Evolutionary conservation across 2,113 vertebrate species (phyloP), one percentile per base, ranked within the genome.

Genomic region (Xiphophorus couchianus): DNA sequence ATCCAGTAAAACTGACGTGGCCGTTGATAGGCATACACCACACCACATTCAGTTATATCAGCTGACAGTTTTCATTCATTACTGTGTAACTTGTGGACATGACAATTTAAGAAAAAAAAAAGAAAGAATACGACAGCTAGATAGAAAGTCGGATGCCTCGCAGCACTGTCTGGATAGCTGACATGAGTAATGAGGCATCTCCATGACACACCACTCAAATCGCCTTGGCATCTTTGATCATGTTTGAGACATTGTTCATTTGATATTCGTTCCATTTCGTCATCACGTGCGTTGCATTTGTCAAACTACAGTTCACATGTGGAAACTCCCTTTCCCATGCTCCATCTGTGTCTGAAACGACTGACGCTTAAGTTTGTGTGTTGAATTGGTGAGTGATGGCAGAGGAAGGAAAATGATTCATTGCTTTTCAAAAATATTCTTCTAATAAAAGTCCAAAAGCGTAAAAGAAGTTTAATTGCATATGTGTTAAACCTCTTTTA

Each of bases 291-390:
- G 44, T 19, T 48, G 17, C 44, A 48, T 48, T 48, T 48, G 14
- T 48, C 44, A 48, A 48, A 48, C 5, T 1, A 19, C 44, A 19
- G 17, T 48, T 17, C 14, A 19, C 44, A 48, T 19, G 44, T 48
- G 17, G 44, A 6, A 65, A 67, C 54, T 76, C 71, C 80, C 81
- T 85, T 86, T 83, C 77, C 39, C 39, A 42, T 68, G 85, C 64
- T 69, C 71, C 63, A 81, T 88, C 81, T 84, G 76, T 60, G 71
- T 83, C 75, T 82, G 80, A 85, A 91, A 90, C 92, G 83, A 86
- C 86, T 86, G 90, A 91, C 71, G 73, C 91, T 91, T 85, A 78
- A 73, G 86, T 90, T 90, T 83, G 86, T 90, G 81, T 85, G 85
- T 87, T 86, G 62, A 63, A 87, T 83, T 31, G 64, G 78, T 77